Evolutionary conservation across 1,140 invertebrate species (phyloP), one percentile per base, ranked within the genome.

Genomic region (Drosophila seguyi): DNA sequence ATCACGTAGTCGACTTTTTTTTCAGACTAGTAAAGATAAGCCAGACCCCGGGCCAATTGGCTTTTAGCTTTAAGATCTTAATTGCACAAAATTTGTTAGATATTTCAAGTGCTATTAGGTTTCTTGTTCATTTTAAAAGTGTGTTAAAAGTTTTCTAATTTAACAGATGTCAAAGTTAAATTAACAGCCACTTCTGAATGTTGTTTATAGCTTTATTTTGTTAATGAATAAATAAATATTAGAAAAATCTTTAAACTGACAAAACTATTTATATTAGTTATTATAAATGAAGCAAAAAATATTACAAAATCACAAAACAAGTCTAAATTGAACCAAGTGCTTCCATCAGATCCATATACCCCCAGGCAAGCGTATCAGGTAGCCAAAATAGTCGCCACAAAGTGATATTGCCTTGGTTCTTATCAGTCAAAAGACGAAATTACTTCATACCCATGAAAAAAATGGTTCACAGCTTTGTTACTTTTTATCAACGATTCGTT

Each of bases 401-500:
- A n/a, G 20, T 39, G 41, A 48, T 48, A 71, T 39, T 57, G 68
- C 52, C 52, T 71, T 41, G 66, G 18, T 36, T 45, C 69, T 73
- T 73, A 73, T 73, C 69, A 59, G 42, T 27, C 52, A 27, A 48
- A 56, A 38, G 69, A 25, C 44, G 38, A 73, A 72, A 50, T 73
- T 72, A 73, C 69, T 73, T 73, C 66, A 73, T 73, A 73, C 50
- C 66, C 53, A 44, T 38, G 42, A 16, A 42, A 57, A 57, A 58
- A 58, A 39, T 31, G 62, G 38, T 69, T 55, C 61, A 59, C 67
- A 47, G 7, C 38, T 71, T 58, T 71, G 52, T 59, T 72, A 22
- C 66, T 71, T 71, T 72, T 73, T 73, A 73, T 73, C 69, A 73
- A 72, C 66, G 29, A 11, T 48, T 72, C 42, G 67, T 20, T 41